Percentiles rank a stretch among this genome's conserved stretches.
phyloP scores from a whole-genome alignment of 2,113 vertebrate species.

The Antechinus stuartii region DNA sequence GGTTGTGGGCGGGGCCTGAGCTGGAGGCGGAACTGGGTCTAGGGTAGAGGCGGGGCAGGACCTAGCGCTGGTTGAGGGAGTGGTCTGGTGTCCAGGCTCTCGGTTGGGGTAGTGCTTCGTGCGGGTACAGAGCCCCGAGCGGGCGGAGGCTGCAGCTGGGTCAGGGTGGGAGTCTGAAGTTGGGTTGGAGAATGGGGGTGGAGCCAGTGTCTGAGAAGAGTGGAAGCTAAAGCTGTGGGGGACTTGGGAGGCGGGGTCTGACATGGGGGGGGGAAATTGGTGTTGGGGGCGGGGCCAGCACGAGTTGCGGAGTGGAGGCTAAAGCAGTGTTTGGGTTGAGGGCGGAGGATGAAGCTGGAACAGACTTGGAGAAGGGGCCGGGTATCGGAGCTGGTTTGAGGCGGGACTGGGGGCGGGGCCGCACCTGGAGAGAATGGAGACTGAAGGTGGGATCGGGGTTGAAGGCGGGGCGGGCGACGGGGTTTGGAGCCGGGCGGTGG shows the following conservation, averaged over 20 bases:
- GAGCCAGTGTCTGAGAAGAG: accelerated
- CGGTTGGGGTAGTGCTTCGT: not conserved
- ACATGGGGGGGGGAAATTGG: too few species aligned
- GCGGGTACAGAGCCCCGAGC: too few species aligned
- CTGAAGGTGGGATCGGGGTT: too few species aligned
- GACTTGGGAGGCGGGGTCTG: not conserved
- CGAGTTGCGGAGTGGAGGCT: too few species aligned
- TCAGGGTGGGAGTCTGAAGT: not conserved
- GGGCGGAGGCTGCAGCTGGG: too few species aligned
- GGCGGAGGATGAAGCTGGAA: not conserved
- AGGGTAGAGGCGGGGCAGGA: not conserved
- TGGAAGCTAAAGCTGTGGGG: not conserved
- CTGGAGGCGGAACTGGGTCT: not conserved
- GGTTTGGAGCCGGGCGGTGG: not conserved
- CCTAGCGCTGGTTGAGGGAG: not conserved
- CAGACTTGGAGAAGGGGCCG: not conserved
- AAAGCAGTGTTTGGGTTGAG: too few species aligned
- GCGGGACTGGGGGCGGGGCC: not conserved
- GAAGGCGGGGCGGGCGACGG: not conserved
- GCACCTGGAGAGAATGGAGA: not conserved
- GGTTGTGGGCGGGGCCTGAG: not conserved
- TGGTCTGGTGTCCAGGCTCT: not conserved
- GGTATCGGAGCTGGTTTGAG: accelerated
- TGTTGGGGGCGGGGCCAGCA: not conserved
- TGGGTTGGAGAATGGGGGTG: too few species aligned